Evolutionary conservation across 2,113 vertebrate genomes (phyloP), one percentile per base, ranked within the genome.

Genomic region (Smithornis capensis): DNA sequence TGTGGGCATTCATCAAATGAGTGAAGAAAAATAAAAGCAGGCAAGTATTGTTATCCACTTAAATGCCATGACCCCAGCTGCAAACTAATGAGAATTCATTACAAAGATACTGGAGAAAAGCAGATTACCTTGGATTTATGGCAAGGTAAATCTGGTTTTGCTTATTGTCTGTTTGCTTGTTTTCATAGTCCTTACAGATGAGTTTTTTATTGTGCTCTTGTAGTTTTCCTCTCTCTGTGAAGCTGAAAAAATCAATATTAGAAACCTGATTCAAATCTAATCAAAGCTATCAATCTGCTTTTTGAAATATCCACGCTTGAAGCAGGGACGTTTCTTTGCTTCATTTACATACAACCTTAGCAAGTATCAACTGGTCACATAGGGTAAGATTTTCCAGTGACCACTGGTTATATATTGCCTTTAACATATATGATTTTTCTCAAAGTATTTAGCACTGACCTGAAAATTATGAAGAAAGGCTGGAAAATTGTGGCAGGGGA

Each of bases 11-110:
- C 79, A 40, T 89, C 71, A 85, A 70, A 90, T 67, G 80, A 96
- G 80, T 19, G 38, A 94, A 87, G 55, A 85, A 83, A 73, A 74
- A 94, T 75, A 90, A 95, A 96, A 28, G 5, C 81, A 67, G 45
- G 33, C 42, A 83, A 83, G 40, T 92, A 91, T 47, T 55, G 33
- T 65, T 92, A 89, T 64, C 81, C 73, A 83, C 77, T 91, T 87
- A 87, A 57, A 91, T 80, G 33, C 59, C 74, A 56, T 18, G 44
- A 67, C 31, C 35, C 70, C 57, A 64, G 68, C 91, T 81, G 57
- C 87, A 97, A 98, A 95, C 93, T 96, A 97, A 97, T 71, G 90
- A 93, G 87, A 98, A 97, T 94, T 96, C 83, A 95, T 96, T 98
- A 97, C 53, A 77, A 90, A 91, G 94, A 62, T 69, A 65, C 60